Evolutionary conservation across 2,888 invertebrate species (phyloP), one percentile per base, ranked within the genome.

Genomic region (Barypeithes pellucidus): DNA sequence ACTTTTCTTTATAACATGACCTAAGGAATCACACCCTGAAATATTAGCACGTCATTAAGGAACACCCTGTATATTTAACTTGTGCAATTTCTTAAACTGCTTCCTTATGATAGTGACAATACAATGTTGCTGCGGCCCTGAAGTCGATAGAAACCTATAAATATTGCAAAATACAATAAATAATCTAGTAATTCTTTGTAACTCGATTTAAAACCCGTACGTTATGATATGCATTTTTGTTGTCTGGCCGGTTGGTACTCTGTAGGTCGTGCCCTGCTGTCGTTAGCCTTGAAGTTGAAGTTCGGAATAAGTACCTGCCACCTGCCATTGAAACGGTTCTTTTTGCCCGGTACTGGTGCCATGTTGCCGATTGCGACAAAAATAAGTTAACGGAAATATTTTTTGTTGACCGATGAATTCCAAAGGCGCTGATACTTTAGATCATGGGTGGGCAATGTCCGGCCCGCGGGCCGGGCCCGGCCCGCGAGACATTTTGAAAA

Each of bases 251-350:
- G 73, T 50, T 52, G 16, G 66, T 69, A 66, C 52, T 73, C 65
- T 65, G 71, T 71, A 63, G 67, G 68, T 68, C 68, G 73, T 73
- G 68, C 67, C 73, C 73, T 39, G 54, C 73, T 69, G 69, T 72
- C 71, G 75, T 75, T 75, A 66, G 65, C 75, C 75, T 75, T 75
- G 75, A 68, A 71, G 18, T 66, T 47, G 54, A 43, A 60, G 47
- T 65, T 66, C 63, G 65, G 50, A 69, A 70, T 73, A 65, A 63
- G 61, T 71, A 67, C 67, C 67, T 67, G 72, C 72, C 71, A 75
- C 75, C 75, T 75, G 75, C 71, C 75, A 75, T 63, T 62, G 61
- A 63, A 33, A 71, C 70, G 67, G 70, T 74, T 57, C 66, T 63
- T 70, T 70, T 70, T 50, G 33, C 57, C 12, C 11, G 14, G 43